Evolutionary conservation across 2,888 invertebrate species (phyloP), one percentile per base, ranked within the genome.

Genomic region (Slavum lentiscoides): DNA sequence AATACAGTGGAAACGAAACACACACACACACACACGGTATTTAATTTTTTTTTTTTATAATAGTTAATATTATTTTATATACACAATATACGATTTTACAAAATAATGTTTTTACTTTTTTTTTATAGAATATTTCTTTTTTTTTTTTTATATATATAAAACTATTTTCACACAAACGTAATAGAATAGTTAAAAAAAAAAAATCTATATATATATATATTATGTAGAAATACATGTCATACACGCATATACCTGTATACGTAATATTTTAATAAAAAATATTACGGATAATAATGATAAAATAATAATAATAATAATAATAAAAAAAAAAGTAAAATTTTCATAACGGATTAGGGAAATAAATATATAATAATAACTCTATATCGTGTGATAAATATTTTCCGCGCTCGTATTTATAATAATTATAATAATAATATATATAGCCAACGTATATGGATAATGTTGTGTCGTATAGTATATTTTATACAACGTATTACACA

Each of bases 81-180:
- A 75, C 75, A 76, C 23, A 67, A 66, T 67, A 67, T 75, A 67
- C 43, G 67, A 59, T 76, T 76, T 68, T 68, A 76, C 75, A 68
- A 68, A 76, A 76, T 76, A 75, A 68, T 76, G 39, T 66, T 74
- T n/a, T 72, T 66, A 30, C 55, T 55, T 53, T 23, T 75, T 55
- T 53, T 23, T 75, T 30, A 30, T 30, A 30, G 30, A 30, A 75
- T 67, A n/a, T n/a, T n/a, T n/a, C n/a, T 58, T 39, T 58, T n/a
- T 21, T 30, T 55, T 23, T 55, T 58, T 58, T 23, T 66, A 67
- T 58, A 75, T 59, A 68, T 76, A 76, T 68, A 76, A 68, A 76
- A 76, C 68, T 67, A 67, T 59, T 75, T 23, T 75, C 75, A 75
- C 75, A 75, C 75, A 67, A 75, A 75, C 75, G 75, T 67, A 75